These are phyloP conservation scores for Sula dactylatra DNA, from an alignment of 2,113 vertebrate genomes.

Conservation along the genomic window DNA sequence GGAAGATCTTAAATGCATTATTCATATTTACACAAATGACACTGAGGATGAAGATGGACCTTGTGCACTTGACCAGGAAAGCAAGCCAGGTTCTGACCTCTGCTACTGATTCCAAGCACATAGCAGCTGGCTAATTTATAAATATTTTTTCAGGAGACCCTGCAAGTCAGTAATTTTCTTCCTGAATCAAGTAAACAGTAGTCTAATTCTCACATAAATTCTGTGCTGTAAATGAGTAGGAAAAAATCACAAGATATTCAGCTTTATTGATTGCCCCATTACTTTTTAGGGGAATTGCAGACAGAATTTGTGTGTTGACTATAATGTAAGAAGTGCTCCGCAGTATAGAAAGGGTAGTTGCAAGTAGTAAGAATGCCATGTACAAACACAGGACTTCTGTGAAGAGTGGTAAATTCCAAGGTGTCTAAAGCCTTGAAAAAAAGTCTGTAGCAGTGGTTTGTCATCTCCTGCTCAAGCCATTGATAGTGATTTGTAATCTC, in stretches of 20 bases:
- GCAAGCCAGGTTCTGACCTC: neutral
- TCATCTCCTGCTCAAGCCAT: neutral
- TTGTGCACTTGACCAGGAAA: neutral
- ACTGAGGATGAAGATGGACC: neutral
- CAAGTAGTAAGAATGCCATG: neutral
- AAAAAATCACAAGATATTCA: neutral
- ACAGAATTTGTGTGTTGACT: neutral
- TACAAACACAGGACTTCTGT: neutral
- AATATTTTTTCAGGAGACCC: neutral
- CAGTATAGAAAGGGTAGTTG: neutral
- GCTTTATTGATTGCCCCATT: neutral
- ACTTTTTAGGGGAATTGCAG: neutral
- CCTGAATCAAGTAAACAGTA: neutral
- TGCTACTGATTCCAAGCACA: neutral
- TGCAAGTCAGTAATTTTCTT: neutral
- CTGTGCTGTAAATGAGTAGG: neutral
- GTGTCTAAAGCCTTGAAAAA: constrained; percentile 1
- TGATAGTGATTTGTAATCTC: constrained; percentile 56
- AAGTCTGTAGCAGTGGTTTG: neutral
- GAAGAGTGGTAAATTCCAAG: neutral
- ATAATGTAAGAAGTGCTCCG: neutral
- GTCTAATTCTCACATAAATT: neutral
- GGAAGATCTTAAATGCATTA: neutral
- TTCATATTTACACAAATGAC: neutral
- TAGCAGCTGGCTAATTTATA: neutral